These are phyloP conservation scores for Petrocephalus schoutedeni DNA, from an alignment of 2,797 vertebrate species.

Conservation along the genomic window DNA sequence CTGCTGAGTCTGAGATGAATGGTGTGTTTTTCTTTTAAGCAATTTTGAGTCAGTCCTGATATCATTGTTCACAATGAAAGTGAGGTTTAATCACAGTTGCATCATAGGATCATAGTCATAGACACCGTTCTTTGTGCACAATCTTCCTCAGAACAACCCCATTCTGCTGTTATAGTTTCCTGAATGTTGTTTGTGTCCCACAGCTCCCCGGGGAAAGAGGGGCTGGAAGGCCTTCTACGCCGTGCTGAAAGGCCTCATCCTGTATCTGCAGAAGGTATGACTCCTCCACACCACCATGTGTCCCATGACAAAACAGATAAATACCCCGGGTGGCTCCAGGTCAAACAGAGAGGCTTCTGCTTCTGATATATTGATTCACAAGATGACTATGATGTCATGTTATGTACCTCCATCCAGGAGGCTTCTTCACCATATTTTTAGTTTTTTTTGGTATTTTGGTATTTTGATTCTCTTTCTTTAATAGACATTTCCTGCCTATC, in stretches of 20 bases:
- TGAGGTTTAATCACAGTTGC: background rate
- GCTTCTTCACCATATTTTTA: background rate
- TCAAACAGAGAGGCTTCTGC: background rate
- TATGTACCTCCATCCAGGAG: background rate
- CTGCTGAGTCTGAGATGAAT: background rate
- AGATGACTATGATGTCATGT: background rate
- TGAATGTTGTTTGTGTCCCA: background rate
- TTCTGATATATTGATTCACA: background rate
- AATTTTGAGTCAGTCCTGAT: background rate
- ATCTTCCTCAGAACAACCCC: background rate
- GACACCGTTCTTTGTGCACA: background rate
- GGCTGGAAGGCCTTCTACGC: slow-evolving; percentile 92
- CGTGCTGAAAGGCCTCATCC: slow-evolving; percentile 88
- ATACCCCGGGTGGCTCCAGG: background rate
- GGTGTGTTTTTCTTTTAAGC: background rate
- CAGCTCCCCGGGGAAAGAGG: slow-evolving; percentile 87
- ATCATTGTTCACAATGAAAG: background rate
- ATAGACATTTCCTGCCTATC: slow-evolving; percentile 24
- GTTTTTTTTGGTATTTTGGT: background rate
- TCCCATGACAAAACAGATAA: background rate
- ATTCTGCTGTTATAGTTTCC: background rate
- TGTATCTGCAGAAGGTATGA: slow-evolving; percentile 91
- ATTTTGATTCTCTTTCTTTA: background rate
- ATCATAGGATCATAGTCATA: background rate
- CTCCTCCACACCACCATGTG: background rate